Evolutionary conservation across 2,797 vertebrate species (phyloP).

Genomic region (Sebastes minor): DNA sequence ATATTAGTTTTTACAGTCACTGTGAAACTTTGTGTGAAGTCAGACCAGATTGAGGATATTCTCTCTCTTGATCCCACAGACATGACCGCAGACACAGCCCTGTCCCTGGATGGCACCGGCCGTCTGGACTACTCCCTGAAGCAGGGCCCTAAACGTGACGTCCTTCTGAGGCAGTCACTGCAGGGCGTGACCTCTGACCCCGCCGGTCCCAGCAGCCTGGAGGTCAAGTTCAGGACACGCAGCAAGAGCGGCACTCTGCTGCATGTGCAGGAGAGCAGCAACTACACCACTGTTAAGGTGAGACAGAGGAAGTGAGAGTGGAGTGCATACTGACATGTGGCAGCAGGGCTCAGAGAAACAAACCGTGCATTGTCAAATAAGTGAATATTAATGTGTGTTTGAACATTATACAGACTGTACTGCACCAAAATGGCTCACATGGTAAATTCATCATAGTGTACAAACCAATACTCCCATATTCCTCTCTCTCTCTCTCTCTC

Average conservation of each 20-base stretch:
- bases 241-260: conserved; percentile 91
- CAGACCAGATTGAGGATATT: neutral
- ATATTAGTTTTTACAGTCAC: conserved; percentile 5
- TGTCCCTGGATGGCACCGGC: conserved; percentile 93
- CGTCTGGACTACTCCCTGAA: conserved; percentile 92
- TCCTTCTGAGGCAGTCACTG: conserved; percentile 80
- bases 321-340: neutral
- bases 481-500: too few species aligned
- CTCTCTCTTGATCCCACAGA: conserved; percentile 75
- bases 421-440: neutral
- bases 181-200: conserved; percentile 55
- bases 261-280: conserved; percentile 94
- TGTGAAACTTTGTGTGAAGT: conserved; percentile 4
- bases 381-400: neutral
- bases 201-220: conserved; percentile 77
- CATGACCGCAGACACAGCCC: conserved; percentile 90
- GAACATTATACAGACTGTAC: neutral
- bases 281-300: conserved; percentile 97
- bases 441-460: neutral
- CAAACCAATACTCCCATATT: neutral
- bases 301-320: conserved; percentile 11
- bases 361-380: neutral
- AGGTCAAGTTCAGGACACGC: conserved; percentile 95
- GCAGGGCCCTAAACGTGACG: conserved; percentile 88
- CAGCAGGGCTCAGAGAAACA: neutral